Evolutionary conservation across 2,797 vertebrate genomes (phyloP), one percentile per base, ranked within the genome.

Genomic region (Eupleurogrammus muticus): DNA sequence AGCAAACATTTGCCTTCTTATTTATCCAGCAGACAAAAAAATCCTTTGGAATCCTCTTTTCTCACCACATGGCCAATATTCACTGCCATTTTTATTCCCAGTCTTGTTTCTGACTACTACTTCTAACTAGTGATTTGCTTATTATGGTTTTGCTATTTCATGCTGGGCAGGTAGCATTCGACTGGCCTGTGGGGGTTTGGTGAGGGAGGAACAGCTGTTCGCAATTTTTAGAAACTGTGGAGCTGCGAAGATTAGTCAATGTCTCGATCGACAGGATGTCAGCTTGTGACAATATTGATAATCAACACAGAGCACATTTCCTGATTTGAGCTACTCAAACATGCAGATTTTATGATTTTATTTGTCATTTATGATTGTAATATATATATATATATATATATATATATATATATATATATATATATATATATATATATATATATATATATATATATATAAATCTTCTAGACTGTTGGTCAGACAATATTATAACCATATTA

Each of bases 11-110:
- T 55, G 21, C 35, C 10, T 47, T 7, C 20, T 52, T 38, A 32
- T 46, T 40, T n/a, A 55, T 59, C 32, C 42, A 44, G 24, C 51
- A 34, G 51, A 64, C 58, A 54, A 48, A 52, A 78, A 35, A 51
- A 36, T 71, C 11, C 14, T 4, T 32, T 59, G 16, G 23, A 34
- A 48, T 62, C 46, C 11, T 28, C 7, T 40, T 42, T 42, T 35
- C 17, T 61, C 60, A 34, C 46, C 56, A 60, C 47, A 11, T 66
- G 38, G 56, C 19, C 17, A 23, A 6, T 64, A 21, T 42, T 53
- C 28, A 23, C 24, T 47, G 14, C 49, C 42, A 53, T 36, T 63
- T 70, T 68, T 23, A 59, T 10, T 17, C 6, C 11, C 28, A 20
- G 46, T 24, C 40, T 52, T 19, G 17, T 60, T 68, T 70, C 36